phyloP scores from a whole-genome alignment of 2,113 vertebrate species.

The Tenebrosternarchus preto region DNA sequence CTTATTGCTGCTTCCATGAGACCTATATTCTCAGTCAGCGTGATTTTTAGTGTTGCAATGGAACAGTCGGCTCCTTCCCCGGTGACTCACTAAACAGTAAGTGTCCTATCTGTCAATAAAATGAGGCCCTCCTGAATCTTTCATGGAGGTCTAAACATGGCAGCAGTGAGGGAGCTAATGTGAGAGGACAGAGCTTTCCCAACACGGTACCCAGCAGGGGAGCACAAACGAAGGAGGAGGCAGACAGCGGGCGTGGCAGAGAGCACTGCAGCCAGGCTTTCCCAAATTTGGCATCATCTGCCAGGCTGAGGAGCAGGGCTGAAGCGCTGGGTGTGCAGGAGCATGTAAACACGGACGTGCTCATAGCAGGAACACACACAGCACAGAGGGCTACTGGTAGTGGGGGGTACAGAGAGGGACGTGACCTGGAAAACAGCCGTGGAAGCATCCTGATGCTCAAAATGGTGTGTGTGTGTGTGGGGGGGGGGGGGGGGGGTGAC shows the following conservation, averaged over 20 bases:
- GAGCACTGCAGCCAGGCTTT: slow-evolving; percentile 7
- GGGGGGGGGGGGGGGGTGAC: background rate
- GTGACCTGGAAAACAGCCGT: background rate
- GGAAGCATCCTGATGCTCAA: background rate
- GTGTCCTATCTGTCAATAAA: background rate
- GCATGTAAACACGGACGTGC: slow-evolving; percentile 31
- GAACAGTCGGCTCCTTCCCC: background rate
- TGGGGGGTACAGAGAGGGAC: background rate
- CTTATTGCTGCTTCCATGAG: background rate
- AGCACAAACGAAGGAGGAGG: slow-evolving; percentile 28
- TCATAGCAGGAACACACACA: background rate
- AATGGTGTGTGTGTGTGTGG: background rate
- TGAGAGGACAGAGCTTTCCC: background rate
- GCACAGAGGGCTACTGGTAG: background rate
- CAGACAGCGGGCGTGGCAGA: slow-evolving; percentile 14
- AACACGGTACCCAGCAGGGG: background rate
- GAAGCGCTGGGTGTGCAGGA: slow-evolving; percentile 6
- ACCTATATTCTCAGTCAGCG: too few relatives aligned
- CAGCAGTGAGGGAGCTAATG: too few relatives aligned
- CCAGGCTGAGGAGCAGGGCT: slow-evolving; percentile 1
- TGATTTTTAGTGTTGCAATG: background rate
- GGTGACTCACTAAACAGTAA: background rate
- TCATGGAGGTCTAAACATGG: too few relatives aligned
- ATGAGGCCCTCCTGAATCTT: too few relatives aligned
- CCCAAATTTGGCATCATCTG: slow-evolving; percentile 49